Conservation (phyloP, 2,797 vertebrate genomes). For the Aphelocoma californica region DNA sequence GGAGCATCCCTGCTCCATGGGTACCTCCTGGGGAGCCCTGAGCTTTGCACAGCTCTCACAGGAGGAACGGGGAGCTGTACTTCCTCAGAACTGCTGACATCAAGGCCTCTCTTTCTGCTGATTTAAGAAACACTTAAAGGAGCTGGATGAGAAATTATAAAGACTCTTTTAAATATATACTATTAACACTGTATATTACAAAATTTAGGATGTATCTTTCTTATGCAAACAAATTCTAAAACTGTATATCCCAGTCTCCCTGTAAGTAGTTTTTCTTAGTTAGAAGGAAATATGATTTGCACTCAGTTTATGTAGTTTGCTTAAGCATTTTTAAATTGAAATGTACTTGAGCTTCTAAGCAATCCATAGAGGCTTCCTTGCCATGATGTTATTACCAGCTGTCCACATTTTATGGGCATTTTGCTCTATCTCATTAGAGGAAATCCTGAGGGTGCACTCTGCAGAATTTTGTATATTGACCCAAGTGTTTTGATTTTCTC, state of each 20-base stretch:
- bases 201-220: not conserved
- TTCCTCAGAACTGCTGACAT: not conserved
- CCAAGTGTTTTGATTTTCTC: not conserved
- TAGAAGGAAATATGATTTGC: not conserved
- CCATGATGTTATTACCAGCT: slow-evolving; percentile 14
- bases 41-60: not conserved
- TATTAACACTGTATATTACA: not conserved
- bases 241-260: not conserved
- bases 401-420: not conserved
- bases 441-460: not conserved
- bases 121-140: not conserved
- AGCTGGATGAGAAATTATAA: not conserved
- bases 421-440: not conserved
- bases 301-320: not conserved
- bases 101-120: not conserved
- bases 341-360: not conserved
- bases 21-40: not conserved
- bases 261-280: not conserved
- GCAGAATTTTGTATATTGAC: not conserved
- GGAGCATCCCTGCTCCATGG: not conserved
- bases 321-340: slow-evolving; percentile 31
- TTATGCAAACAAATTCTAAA: not conserved
- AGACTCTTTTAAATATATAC: not conserved
- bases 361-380: not conserved
- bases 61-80: not conserved